Evolutionary conservation across 2,113 vertebrate genomes (phyloP), one percentile per base, ranked within the genome.

Genomic region (Pristiophorus japonicus): DNA sequence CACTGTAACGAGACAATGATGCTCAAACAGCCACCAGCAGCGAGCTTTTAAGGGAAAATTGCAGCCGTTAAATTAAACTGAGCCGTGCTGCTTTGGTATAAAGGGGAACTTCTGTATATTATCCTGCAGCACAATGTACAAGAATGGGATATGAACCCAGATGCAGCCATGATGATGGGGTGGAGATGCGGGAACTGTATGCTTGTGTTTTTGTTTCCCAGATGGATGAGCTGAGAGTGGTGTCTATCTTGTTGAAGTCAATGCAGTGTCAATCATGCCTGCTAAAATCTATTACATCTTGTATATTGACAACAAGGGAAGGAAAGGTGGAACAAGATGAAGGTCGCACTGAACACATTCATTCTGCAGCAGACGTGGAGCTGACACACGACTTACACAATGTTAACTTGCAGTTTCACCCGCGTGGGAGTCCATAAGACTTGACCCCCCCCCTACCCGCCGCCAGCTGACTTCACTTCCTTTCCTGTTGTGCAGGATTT

Each of bases 21-120:
- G 34, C n/a, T 20, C 34, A 38, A 38, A 62, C 16, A 62, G 34
- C 34, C 88, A n/a, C 88, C 27, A 20, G 62, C 59, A 38, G 59
- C 30, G n/a, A 62, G n/a, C n/a, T n/a, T 91, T 62, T 63, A 63
- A 92, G 88, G n/a, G 16, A 92, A 63, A 92, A 63, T 92, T 92
- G 34, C 34, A 63, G n/a, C 30, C 1, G 2, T 63, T 38, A 20
- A 38, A 34, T 63, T 38, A 65, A 92, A 8, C 59, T 10, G 3
- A 63, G 34, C 20, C 4, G 2, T 63, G 34, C 20, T 62, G 59
- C 18, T 63, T 63, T 65, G 0, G 22, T 18, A n/a, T 62, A 42
- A 63, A 38, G 88, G 8, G 59, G 88, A 42, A 10, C 34, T 38
- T 38, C 55, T 63, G 7, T 3, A 2, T 20, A 38, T 92, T 92